phyloP scores from a whole-genome alignment of 2,797 vertebrate genomes.

The Myripristis murdjan region DNA sequence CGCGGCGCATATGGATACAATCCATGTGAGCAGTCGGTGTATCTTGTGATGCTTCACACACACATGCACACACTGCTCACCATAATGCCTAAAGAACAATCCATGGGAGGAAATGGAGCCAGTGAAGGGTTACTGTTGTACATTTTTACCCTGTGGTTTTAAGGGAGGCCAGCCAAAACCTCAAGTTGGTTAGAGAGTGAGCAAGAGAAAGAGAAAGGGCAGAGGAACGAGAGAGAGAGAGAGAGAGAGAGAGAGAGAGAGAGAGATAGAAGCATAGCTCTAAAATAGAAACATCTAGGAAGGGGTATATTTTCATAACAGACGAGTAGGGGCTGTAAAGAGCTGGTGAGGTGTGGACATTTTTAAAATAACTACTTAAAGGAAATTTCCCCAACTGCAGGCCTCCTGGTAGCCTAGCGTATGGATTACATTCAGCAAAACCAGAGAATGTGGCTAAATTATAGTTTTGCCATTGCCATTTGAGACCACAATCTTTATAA shows the following conservation, averaged over 20 bases:
- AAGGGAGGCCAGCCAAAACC: constrained; percentile 51
- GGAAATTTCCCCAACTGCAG: constrained; percentile 17
- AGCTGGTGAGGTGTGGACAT: constrained; percentile 23
- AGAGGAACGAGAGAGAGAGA: background rate
- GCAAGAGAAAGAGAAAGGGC: constrained; percentile 32
- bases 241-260: constrained; percentile 12
- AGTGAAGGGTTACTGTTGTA: constrained; percentile 64
- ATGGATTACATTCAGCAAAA: constrained; percentile 10
- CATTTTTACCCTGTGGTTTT: constrained; percentile 72
- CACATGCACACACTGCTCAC: constrained; percentile 33
- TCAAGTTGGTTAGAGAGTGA: constrained; percentile 42
- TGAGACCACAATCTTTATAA: background rate
- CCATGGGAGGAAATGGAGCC: constrained; percentile 57
- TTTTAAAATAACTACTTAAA: constrained; percentile 22
- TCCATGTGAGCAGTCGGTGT: background rate
- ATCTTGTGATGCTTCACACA: constrained; percentile 17
- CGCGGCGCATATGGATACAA: constrained; percentile 15
- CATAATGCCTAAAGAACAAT: constrained; percentile 38
- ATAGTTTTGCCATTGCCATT: background rate
- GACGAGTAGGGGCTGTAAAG: constrained; percentile 21
- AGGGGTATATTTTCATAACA: constrained; percentile 29
- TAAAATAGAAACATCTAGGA: constrained; percentile 25
- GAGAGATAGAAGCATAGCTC: constrained; percentile 23
- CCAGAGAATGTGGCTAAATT: background rate
- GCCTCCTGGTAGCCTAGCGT: constrained; percentile 4